A percentile compares a stretch with the other conserved stretches of the same genome.
Evolutionary conservation across 2,797 vertebrate genomes (phyloP).

Genomic region (Micropoecilia bifurca): DNA sequence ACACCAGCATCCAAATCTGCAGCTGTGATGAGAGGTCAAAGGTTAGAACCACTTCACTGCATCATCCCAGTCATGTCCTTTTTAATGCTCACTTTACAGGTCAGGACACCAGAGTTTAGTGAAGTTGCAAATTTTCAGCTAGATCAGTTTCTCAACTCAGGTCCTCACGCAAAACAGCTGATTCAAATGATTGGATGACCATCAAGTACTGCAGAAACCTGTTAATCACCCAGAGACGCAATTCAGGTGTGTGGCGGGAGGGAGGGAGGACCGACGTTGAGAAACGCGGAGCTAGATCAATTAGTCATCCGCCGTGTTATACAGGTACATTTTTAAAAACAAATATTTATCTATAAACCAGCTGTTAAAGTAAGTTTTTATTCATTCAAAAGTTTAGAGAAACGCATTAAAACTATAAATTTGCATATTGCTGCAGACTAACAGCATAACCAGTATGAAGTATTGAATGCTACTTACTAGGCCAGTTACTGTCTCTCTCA

Average conservation of each 20-base stretch:
- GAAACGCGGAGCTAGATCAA: not conserved
- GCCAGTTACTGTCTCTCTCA: slow-evolving; percentile 43
- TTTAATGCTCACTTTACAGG: not conserved
- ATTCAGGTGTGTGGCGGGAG: too few relatives aligned
- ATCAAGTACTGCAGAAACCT: too few relatives aligned
- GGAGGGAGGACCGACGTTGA: too few relatives aligned
- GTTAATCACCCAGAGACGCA: too few relatives aligned
- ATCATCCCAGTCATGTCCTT: not conserved
- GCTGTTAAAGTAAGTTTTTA: not conserved
- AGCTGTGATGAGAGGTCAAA: slow-evolving; percentile 45
- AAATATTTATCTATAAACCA: not conserved
- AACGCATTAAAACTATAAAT: not conserved
- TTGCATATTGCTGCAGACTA: too few relatives aligned
- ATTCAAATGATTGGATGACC: too few relatives aligned
- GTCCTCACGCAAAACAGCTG: too few relatives aligned
- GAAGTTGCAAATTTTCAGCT: not conserved
- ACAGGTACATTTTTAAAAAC: not conserved
- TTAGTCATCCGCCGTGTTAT: not conserved
- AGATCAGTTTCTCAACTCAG: not conserved
- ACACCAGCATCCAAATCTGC: slow-evolving; percentile 42
- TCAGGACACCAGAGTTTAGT: not conserved
- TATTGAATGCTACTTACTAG: slow-evolving; percentile 61
- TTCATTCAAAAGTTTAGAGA: not conserved
- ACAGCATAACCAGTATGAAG: not conserved
- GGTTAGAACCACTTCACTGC: not conserved